A percentile compares a stretch with the other conserved stretches of the same genome.
Evolutionary conservation across 2,113 vertebrate species (phyloP).

Genomic region (Megaleporinus macrocephalus): DNA sequence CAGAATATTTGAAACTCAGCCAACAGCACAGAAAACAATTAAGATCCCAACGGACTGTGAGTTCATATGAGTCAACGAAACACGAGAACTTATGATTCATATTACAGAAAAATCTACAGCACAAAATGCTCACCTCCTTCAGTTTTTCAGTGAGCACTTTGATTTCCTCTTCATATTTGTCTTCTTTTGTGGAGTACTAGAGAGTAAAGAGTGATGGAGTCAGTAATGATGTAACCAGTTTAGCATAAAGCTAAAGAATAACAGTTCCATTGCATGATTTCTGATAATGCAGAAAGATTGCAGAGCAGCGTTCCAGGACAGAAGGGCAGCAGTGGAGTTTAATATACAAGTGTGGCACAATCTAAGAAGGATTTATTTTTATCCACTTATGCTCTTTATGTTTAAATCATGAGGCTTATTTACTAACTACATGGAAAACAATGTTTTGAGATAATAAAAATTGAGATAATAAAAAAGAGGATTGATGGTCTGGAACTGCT

Average conservation of each 20-base stretch:
- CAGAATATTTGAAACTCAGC: conserved; percentile 20
- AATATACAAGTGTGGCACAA: conserved; percentile 3
- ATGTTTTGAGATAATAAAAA: no score
- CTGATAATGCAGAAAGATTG: neutral
- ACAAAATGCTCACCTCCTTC: conserved; percentile 87
- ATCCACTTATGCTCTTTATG: no score
- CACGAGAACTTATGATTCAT: neutral
- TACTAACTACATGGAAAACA: neutral
- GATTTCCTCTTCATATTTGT: conserved; percentile 97
- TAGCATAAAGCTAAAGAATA: neutral
- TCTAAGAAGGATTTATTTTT: neutral
- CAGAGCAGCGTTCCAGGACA: neutral
- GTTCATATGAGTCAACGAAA: neutral
- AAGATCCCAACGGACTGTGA: neutral
- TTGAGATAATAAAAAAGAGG: no score
- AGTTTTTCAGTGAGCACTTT: conserved; percentile 95
- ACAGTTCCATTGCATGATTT: neutral
- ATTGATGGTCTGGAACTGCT: neutral
- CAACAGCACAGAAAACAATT: neutral
- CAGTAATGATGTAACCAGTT: neutral
- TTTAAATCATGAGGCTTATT: neutral
- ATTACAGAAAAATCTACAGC: neutral
- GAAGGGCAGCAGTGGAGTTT: neutral
- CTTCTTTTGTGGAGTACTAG: conserved; percentile 96
- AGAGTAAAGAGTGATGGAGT: conserved; percentile 45